Percentiles rank a stretch among this genome's conserved stretches.
Evolutionary conservation across 2,888 invertebrate genomes (phyloP).

Genomic region (Cerastis leucographa): DNA sequence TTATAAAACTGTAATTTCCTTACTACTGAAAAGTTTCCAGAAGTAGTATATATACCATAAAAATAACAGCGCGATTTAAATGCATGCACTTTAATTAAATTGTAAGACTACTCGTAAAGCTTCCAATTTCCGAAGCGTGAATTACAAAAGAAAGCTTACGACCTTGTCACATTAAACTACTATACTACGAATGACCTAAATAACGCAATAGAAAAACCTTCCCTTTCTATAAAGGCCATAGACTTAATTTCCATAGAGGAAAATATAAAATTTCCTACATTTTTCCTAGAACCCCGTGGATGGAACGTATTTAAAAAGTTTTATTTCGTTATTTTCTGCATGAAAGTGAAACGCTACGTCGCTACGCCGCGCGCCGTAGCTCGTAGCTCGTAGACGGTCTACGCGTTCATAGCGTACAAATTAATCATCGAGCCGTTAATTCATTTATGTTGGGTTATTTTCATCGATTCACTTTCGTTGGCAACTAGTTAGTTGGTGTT

Average conservation of each 20-base stretch:
- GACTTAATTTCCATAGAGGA: constrained; percentile 17
- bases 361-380: constrained; percentile 49
- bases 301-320: constrained; percentile 21
- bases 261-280: constrained; percentile 19
- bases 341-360: constrained; percentile 62
- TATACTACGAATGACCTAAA: constrained; percentile 52
- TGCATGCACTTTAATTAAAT: constrained; percentile 46
- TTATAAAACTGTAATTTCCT: not conserved
- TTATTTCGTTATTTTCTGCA: constrained; percentile 38
- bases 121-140: constrained; percentile 48
- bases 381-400: constrained; percentile 66
- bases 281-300: constrained; percentile 10
- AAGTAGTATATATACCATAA: constrained; percentile 4
- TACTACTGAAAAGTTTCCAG: constrained; percentile 14
- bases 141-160: constrained; percentile 41
- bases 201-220: constrained; percentile 45
- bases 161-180: constrained; percentile 58
- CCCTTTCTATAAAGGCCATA: constrained; percentile 26
- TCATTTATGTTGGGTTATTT: constrained; percentile 63
- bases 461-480: constrained; percentile 61
- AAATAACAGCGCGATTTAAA: constrained; percentile 21
- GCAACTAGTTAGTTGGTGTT: constrained; percentile 25
- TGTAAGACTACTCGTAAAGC: constrained; percentile 29
- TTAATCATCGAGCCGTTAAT: constrained; percentile 63
- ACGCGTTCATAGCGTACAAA: constrained; percentile 69